Evolutionary conservation across 2,888 invertebrate species (phyloP), one percentile per base, ranked within the genome.

Genomic region (Harpalus rubripes): DNA sequence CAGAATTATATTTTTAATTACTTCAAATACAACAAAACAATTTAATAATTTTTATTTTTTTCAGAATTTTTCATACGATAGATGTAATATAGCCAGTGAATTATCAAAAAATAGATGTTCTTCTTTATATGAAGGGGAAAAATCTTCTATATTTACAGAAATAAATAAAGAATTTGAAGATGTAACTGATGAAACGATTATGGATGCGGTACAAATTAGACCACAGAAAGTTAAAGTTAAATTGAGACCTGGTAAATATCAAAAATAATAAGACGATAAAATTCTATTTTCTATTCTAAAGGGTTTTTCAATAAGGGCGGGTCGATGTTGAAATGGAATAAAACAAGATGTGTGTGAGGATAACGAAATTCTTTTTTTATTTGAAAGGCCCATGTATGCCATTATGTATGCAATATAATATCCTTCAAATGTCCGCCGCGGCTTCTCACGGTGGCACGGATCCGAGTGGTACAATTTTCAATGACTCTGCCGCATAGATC

Each of bases 191-290:
- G 91, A 91, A 79, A 91, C 90, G 61, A 88, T 90, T 7, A 91
- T 92, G 59, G 91, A 92, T 15, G 92, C 93, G 2, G 92, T 95
- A 72, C 96, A 96, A 89, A 93, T 96, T 74, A 93, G 92, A 87
- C 95, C 95, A 0, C 95, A 96, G 90, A 92, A 90, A 86, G 90
- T 94, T 22, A 92, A 91, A 52, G 88, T 95, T 0, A 93, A 92
- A 81, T 90, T 96, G 44, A 93, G 94, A 88, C 93, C 94, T 88
- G 92, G 95, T 95, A 91, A 91, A 92, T 90, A 58, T 18, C 16
- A 61, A 68, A 32, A 5, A 68, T n/a, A n/a, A n/a, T n/a, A n/a
- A n/a, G n/a, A n/a, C n/a, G n/a, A n/a, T n/a, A n/a, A n/a, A n/a
- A n/a, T n/a, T n/a, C n/a, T n/a, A n/a, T n/a, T n/a, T n/a, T n/a